Conservation (phyloP, 2,888 invertebrate species). For the Chrysolina americana region DNA sequence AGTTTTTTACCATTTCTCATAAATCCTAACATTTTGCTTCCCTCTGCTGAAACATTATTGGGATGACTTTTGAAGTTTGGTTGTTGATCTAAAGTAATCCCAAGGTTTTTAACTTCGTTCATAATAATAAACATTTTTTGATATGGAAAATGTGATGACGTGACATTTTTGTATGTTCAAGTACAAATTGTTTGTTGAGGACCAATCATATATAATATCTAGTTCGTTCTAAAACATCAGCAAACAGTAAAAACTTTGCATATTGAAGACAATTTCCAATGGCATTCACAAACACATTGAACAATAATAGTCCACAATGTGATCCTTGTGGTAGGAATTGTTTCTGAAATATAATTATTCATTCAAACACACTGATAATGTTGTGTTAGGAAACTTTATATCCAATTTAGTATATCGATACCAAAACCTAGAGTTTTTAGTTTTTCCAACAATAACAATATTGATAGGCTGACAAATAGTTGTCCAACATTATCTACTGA, state of each 20-base stretch:
- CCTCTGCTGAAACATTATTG: neutral
- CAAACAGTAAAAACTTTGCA: too few species aligned
- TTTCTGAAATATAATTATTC: too few species aligned
- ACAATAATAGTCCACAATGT: neutral
- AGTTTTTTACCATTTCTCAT: neutral
- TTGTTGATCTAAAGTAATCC: conserved; percentile 1
- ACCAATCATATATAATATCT: too few species aligned
- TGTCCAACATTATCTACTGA: neutral
- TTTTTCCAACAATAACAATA: neutral
- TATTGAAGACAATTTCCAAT: too few species aligned
- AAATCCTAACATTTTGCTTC: neutral
- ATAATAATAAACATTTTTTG: neutral
- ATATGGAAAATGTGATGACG: neutral
- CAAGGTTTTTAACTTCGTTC: neutral
- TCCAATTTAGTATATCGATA: neutral
- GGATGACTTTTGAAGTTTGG: too few species aligned
- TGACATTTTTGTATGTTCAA: neutral
- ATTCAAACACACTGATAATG: neutral
- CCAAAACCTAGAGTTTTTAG: neutral
- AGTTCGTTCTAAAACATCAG: too few species aligned
- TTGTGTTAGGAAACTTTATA: neutral
- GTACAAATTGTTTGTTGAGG: too few species aligned
- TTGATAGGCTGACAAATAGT: too few species aligned
- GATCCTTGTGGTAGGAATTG: neutral
- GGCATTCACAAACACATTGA: too few species aligned